phyloP scores from a whole-genome alignment of 2,113 vertebrate genomes.

The Bubo scandiacus region DNA sequence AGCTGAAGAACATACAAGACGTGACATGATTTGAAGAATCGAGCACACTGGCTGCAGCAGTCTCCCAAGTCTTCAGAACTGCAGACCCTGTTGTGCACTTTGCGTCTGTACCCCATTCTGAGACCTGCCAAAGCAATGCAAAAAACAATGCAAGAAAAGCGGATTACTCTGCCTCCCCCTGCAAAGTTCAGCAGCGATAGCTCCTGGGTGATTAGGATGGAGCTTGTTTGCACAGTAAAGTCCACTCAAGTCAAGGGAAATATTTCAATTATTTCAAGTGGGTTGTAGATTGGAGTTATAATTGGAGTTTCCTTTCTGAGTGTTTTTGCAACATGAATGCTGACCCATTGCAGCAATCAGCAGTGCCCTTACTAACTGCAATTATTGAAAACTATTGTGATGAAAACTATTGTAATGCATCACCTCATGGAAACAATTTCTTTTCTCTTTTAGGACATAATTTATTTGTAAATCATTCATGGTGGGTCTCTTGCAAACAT shows the following conservation, averaged over 20 bases:
- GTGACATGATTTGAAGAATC: background rate
- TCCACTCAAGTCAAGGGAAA: conserved; percentile 4
- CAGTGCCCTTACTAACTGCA: background rate
- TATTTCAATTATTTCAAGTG: conserved; percentile 27
- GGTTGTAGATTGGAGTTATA: background rate
- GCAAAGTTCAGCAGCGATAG: background rate
- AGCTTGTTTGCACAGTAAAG: background rate
- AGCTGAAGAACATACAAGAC: background rate
- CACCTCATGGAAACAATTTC: background rate
- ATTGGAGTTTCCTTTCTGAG: background rate
- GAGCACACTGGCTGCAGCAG: background rate
- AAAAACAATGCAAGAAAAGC: background rate
- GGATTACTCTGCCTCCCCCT: background rate
- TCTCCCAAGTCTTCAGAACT: background rate
- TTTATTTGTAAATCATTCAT: background rate
- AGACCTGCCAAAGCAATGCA: background rate
- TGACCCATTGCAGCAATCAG: background rate
- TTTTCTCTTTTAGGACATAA: background rate
- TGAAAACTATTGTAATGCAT: background rate
- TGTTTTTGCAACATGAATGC: background rate
- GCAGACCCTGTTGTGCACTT: background rate
- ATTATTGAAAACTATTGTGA: background rate
- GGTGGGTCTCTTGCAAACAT: background rate
- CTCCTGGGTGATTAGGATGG: background rate
- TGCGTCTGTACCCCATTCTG: background rate